phyloP scores from a whole-genome alignment of 2,113 vertebrate species.

The Lonchura striata region DNA sequence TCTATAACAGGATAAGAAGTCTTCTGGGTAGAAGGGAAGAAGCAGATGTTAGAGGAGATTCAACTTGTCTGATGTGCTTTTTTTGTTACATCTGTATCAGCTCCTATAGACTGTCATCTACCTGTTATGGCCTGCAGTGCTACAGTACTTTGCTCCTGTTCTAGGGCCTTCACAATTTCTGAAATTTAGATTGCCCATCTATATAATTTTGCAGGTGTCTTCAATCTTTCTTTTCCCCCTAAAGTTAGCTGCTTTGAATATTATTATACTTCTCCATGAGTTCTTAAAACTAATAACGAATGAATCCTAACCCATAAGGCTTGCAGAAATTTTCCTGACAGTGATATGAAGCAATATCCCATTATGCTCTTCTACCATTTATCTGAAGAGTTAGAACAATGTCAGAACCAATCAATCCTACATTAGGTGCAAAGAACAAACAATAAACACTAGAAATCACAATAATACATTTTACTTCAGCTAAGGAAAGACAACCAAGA shows the following conservation, averaged over 20 bases:
- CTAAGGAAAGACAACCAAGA: not conserved
- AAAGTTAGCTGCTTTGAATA: not conserved
- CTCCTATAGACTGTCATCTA: not conserved
- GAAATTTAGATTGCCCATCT: not conserved
- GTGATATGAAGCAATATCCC: not conserved
- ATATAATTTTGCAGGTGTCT: not conserved
- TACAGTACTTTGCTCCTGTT: not conserved
- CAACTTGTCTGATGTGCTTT: not conserved
- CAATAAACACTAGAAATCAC: not conserved
- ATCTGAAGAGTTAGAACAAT: not conserved
- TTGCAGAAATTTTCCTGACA: not conserved
- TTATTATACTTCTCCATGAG: not conserved
- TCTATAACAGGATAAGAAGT: not conserved
- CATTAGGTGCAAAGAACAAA: not conserved
- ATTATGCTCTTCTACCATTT: not conserved
- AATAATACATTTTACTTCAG: not conserved
- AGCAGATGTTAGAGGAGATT: not conserved
- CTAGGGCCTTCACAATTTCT: not conserved
- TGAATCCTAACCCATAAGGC: not conserved
- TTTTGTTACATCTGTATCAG: not conserved
- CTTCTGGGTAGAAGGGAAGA: not conserved
- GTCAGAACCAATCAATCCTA: not conserved
- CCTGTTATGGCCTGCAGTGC: not conserved
- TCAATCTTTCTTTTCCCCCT: fast-evolving
- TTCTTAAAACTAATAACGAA: not conserved